Evolutionary conservation across 30 jellyfish, hydroid and myxozoan genomes (phyloP), one percentile per base, ranked within the genome.

Genomic region (Rhopilema esculentum): DNA sequence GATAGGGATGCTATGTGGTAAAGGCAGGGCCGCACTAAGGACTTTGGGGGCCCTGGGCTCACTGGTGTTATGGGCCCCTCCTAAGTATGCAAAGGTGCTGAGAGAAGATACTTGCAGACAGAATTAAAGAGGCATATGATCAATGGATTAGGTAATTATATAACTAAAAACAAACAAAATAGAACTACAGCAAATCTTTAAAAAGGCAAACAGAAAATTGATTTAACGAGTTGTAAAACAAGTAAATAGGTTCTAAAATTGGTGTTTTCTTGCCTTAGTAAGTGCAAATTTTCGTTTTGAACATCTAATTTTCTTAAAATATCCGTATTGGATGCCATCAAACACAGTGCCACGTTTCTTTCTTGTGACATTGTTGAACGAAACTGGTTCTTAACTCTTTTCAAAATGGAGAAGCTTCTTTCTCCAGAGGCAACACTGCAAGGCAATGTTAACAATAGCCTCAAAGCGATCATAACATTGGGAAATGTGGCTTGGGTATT

Each of bases 351-450:
- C 27, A 40, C 72, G 22, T 17, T 50, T 17, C 72, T 17, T 27
- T 80, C 90, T 80, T 80, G 82, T 80, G 90, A 80, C 82, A 80
- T 80, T 30, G 71, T 80, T 64, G 82, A 80, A 64, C 82, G 26
- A 22, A 80, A 32, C 24, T 80, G 49, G 30, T 31, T 80, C 90
- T 68, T 80, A 4, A 80, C 49, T 30, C 90, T 65, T 80, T 66
- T 80, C 82, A 80, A 32, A 25, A 80, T 33, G 80, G 90, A 80
- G 90, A 80, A 80, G 29, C 83, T 66, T 80, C 72, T 66, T 80
- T 80, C 83, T 8, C 82, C 90, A 9, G 90, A 63, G 83, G 90
- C 90, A 80, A 68, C 82, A 22, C 90, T 67, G 52, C 90, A 80
- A 7, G 90, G 83, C 53, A 80, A 17, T n/a, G n/a, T n/a, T n/a